Evolutionary conservation across 1,140 invertebrate genomes (phyloP), one percentile per base, ranked within the genome.

Genomic region (Colletes gigas): DNA sequence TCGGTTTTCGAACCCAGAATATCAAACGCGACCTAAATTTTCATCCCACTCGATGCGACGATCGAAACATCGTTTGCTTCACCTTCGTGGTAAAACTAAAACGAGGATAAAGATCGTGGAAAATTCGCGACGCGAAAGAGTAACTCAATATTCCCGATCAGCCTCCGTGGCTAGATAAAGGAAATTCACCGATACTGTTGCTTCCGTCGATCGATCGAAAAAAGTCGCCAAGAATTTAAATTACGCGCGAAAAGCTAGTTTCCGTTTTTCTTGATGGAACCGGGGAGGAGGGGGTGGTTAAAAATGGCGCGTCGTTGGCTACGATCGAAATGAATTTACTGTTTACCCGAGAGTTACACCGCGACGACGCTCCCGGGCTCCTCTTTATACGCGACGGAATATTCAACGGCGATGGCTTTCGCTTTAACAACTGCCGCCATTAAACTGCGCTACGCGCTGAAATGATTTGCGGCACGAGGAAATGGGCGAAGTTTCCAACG

Each of bases 311-410:
- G 60, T 82, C 82, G 44, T 41, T 65, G 69, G 50, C 54, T 41
- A 66, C 62, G 85, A 88, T 89, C 85, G 88, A 90, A 91, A 90
- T 90, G 86, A 88, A 89, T 89, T 87, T 86, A 86, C 79, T 87
- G 86, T 91, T 89, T 89, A 87, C 84, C 74, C 88, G 83, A 75
- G 73, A 76, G 81, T 83, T 65, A 65, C 65, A 72, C 78, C 69
- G 63, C 66, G 83, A 63, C 82, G 69, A 62, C 50, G 71, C 59
- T 57, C 39, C 39, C 54, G 15, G 60, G 59, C 66, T 63, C 55
- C 66, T 57, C 62, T 84, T 78, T 83, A 83, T 85, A 68, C 85
- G 6, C 55, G 60, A 82, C 83, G 80, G 81, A 85, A 82, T 79
- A 74, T 78, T 41, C 54, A 78, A 60, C 81, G 12, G 55, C 68